Conservation (phyloP, 2,888 invertebrate genomes). For the Carcina quercana region DNA sequence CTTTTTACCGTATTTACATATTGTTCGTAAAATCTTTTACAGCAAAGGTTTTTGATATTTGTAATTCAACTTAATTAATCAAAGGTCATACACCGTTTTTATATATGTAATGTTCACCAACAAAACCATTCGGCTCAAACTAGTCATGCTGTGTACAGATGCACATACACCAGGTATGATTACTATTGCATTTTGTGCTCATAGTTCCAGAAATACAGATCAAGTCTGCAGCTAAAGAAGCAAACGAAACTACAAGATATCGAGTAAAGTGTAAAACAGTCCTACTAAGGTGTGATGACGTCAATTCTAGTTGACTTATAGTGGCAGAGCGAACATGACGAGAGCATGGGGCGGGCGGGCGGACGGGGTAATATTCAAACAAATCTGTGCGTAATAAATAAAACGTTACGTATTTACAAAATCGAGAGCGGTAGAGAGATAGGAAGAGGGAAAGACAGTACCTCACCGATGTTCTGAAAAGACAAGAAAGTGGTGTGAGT, state of each 20-base stretch:
- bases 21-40: too few relatives aligned
- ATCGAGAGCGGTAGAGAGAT: slow-evolving; percentile 44
- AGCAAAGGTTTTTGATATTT: too few relatives aligned
- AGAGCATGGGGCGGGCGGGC: slow-evolving; percentile 26
- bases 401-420: slow-evolving; percentile 36
- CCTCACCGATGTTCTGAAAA: slow-evolving; percentile 77
- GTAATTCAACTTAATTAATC: too few relatives aligned
- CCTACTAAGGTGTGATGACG: slow-evolving; percentile 24
- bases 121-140: too few relatives aligned
- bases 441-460: slow-evolving; percentile 65
- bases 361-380: slow-evolving; percentile 22
- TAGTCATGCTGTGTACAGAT: too few relatives aligned
- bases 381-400: slow-evolving; percentile 43
- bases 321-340: slow-evolving; percentile 23
- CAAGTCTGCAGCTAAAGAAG: not conserved
- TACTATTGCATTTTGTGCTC: too few relatives aligned
- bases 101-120: too few relatives aligned
- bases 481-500: slow-evolving; percentile 71
- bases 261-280: slow-evolving; percentile 17
- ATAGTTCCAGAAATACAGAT: too few relatives aligned
- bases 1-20: too few relatives aligned
- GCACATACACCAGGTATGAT: too few relatives aligned
- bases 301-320: slow-evolving; percentile 10
- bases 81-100: too few relatives aligned
- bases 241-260: slow-evolving; percentile 18